A percentile compares a stretch with the other conserved stretches of the same genome.
These are phyloP conservation scores for Cantharis nigra DNA, from an alignment of 2,888 invertebrate genomes.

Conservation along the genomic window DNA sequence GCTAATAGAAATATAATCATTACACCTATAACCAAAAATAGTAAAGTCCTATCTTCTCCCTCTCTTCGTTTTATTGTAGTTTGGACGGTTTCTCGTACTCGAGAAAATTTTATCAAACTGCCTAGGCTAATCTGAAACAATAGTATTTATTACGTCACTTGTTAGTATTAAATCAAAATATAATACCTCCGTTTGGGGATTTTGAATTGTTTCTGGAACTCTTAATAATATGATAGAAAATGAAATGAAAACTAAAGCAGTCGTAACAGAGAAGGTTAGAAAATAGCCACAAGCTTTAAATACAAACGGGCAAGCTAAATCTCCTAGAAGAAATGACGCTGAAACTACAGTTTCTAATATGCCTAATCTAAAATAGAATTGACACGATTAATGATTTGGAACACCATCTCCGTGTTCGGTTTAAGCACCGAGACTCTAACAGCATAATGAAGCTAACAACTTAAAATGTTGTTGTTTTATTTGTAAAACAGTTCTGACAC, in stretches of 20 bases:
- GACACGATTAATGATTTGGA: neutral
- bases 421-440: neutral
- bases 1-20: conserved; percentile 51
- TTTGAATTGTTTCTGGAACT: conserved; percentile 60
- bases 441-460: too few relatives aligned
- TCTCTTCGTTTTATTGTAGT: conserved; percentile 63
- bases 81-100: conserved; percentile 59
- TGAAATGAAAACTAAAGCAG: conserved; percentile 55
- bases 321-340: conserved; percentile 66
- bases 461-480: too few relatives aligned
- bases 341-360: conserved; percentile 64
- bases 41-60: conserved; percentile 60
- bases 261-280: conserved; percentile 58
- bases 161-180: neutral
- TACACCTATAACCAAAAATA: conserved; percentile 57
- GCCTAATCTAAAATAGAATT: conserved; percentile 60
- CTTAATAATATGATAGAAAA: conserved; percentile 57
- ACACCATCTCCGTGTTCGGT: neutral
- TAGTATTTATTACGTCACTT: neutral
- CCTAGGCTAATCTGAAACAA: conserved; percentile 8
- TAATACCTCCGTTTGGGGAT: conserved; percentile 12
- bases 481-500: too few relatives aligned
- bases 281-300: conserved; percentile 61
- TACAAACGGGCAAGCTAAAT: conserved; percentile 63
- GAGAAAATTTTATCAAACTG: conserved; percentile 26